A percentile compares a stretch with the other conserved stretches of the same genome.
These are phyloP conservation scores for Larimichthys polyactis DNA, from an alignment of 2,113 vertebrate genomes.

Conservation along the genomic window DNA sequence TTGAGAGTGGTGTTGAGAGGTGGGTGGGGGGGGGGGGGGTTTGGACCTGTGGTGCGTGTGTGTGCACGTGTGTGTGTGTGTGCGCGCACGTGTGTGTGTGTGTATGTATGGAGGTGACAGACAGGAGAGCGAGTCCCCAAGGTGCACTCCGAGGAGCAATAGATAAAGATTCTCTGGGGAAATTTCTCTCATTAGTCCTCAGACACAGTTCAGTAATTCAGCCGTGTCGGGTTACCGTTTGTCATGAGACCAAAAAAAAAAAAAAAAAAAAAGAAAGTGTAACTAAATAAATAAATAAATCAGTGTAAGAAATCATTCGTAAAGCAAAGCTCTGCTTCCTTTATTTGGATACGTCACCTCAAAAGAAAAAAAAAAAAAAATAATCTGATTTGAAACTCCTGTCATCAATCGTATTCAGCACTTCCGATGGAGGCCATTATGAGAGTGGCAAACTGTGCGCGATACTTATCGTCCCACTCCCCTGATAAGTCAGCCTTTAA, in stretches of 20 bases:
- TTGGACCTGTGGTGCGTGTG: constrained; percentile 45
- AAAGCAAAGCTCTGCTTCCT: constrained; percentile 84
- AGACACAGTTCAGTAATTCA: constrained; percentile 98
- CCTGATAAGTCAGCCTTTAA: constrained; percentile 72
- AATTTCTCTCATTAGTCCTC: constrained; percentile 98
- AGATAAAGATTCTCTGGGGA: constrained; percentile 96
- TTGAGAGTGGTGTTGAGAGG: constrained; percentile 42
- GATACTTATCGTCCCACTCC: constrained; percentile 58
- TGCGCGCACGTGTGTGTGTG: constrained; percentile 1
- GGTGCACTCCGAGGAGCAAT: constrained; percentile 93
- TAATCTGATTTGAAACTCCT: constrained; percentile 56
- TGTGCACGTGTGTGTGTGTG: constrained; percentile 13
- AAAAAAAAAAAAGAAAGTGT: constrained; percentile 15
- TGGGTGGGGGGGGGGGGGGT: constrained; percentile 65
- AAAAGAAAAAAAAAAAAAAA: constrained; percentile 45
- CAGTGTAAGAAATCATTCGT: constrained; percentile 46
- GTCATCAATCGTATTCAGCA: constrained; percentile 46
- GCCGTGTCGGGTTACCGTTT: constrained; percentile 93
- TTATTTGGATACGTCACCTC: constrained; percentile 85
- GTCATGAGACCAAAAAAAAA: constrained; percentile 86
- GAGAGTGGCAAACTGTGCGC: constrained; percentile 61
- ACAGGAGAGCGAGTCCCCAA: constrained; percentile 90
- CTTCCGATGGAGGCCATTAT: constrained; percentile 79
- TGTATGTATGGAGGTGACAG: constrained; percentile 90
- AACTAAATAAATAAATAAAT: constrained; percentile 42